Percentiles rank a stretch among this genome's conserved stretches.
phyloP scores from a whole-genome alignment of 2,888 invertebrate genomes.

The Pterostichus madidus region DNA sequence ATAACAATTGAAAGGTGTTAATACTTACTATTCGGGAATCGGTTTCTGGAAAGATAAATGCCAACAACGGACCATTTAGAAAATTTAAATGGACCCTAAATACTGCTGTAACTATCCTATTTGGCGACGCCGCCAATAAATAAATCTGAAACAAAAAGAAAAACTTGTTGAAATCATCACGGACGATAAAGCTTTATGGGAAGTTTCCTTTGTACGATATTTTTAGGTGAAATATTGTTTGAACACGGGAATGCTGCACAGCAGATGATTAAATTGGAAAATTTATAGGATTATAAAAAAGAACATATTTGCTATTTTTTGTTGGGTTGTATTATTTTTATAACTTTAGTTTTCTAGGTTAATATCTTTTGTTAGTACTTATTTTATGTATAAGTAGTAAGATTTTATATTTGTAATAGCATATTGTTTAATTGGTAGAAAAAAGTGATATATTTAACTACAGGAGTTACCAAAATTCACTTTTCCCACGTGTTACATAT shows the following conservation, averaged over 20 bases:
- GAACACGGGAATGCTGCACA: not conserved
- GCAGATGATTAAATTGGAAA: conserved; percentile 36
- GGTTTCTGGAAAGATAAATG: conserved; percentile 95
- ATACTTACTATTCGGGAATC: conserved; percentile 91
- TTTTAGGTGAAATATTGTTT: conserved; percentile 48
- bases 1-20: conserved; percentile 38
- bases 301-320: not conserved
- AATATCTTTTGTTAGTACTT: not conserved
- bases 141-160: conserved; percentile 85
- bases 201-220: conserved; percentile 19
- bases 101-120: conserved; percentile 87
- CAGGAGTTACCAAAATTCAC: too few relatives aligned
- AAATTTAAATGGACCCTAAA: conserved; percentile 96
- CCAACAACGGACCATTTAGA: conserved; percentile 95
- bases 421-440: too few relatives aligned
- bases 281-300: conserved; percentile 19
- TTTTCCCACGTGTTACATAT: too few relatives aligned
- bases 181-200: conserved; percentile 31
- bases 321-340: not conserved
- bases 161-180: conserved; percentile 46
- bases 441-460: too few relatives aligned
- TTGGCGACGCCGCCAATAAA: conserved; percentile 91
- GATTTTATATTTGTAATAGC: too few relatives aligned
- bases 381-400: too few relatives aligned
- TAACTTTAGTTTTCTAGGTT: conserved; percentile 19